Conservation (phyloP, 2,113 vertebrate genomes). For the Microcebus tavaratra region DNA sequence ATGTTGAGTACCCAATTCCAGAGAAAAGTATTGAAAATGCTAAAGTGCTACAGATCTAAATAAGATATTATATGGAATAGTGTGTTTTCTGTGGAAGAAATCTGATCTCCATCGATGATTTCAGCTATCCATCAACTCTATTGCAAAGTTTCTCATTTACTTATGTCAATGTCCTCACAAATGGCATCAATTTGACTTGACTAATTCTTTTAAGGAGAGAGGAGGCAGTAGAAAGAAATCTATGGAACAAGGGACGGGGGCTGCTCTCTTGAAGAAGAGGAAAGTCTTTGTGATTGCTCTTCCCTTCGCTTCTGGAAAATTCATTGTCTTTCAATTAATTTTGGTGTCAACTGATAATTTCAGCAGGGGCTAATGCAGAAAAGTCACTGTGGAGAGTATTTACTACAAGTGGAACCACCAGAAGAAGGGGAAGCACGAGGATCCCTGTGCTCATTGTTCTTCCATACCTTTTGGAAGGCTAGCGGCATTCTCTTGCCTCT, state of each 20-base stretch:
- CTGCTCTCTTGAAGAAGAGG: neutral
- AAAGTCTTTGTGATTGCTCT: neutral
- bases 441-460: fast-evolving
- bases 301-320: neutral
- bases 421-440: fast-evolving
- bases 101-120: neutral
- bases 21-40: constrained; percentile 58
- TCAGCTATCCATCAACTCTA: constrained; percentile 36
- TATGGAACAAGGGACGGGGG: neutral
- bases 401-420: neutral
- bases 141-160: constrained; percentile 51
- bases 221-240: neutral
- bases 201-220: neutral
- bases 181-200: neutral
- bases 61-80: neutral
- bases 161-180: constrained; percentile 21
- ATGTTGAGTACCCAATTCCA: constrained; percentile 1
- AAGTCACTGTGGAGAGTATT: neutral
- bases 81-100: constrained; percentile 32
- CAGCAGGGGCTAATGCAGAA: neutral
- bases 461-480: neutral
- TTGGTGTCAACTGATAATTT: neutral
- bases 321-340: neutral
- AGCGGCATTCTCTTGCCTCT: fast-evolving
- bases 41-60: neutral